Base-by-base conservation (phyloP, 2,888 invertebrate species). In the Cotesia congregata region DNA sequence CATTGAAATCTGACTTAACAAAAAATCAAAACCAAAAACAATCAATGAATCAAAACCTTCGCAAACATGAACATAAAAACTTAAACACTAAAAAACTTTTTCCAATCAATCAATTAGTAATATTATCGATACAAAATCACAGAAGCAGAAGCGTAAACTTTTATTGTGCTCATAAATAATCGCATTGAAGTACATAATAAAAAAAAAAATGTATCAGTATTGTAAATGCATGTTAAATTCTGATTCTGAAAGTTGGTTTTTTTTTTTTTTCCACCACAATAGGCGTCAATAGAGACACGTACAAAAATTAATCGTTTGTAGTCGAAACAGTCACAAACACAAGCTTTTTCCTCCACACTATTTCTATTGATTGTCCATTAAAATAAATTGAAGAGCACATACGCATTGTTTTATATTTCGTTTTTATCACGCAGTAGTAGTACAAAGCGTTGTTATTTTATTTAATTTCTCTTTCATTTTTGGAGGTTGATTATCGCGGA, bases 361-460 rank as follows among this genome's bases (percentile, higher is more conserved):
- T 69, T 72, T 62, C 72, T 75, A 78, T 80, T 79, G 80, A 80
- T 80, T 80, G 80, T 79, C 80, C 77, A 79, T 79, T 79, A 80
- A 50, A 77, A 77, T 74, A 77, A 80, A 78, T 80, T 79, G 78
- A 77, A 15, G 50, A 61, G 65, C 9, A 39, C 50, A 50, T 41
- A 67, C 67, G 72, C 70, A 59, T 40, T 50, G 50, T 50, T 50
- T 59, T 64, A 67, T 41, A 65, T 71, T 60, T 67, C 73, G 40
- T 76, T 76, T 77, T 65, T 67, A 61, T 50, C 20, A 17, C 39
- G 59, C 60, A 30, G 30, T 30, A 3, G 30, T 30, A 30, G 68
- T 65, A 41, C 12, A 59, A 17, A 68, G 65, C 68, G 71, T 78
- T 78, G 17, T 69, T 41, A 17, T 41, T 39, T 71, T 59, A 7